Percentiles rank a stretch among this genome's conserved stretches.
Evolutionary conservation across 2,888 invertebrate genomes (phyloP).

Genomic region (Heteropelma amictum): DNA sequence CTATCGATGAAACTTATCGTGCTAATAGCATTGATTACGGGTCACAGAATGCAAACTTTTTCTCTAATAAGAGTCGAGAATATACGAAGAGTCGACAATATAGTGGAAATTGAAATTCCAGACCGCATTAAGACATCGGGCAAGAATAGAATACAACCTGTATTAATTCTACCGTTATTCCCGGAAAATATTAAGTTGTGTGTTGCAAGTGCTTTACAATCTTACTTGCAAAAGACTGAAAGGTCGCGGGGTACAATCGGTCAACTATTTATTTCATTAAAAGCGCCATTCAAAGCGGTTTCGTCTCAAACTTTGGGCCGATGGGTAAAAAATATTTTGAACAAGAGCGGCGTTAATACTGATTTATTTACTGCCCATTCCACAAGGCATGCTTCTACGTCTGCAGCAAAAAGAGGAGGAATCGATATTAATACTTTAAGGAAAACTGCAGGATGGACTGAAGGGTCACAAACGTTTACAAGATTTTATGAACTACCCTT

Average conservation of each 20-base stretch:
- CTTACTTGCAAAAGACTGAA: background rate
- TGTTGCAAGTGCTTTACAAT: background rate
- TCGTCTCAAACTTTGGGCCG: constrained; percentile 5
- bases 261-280: constrained; percentile 3
- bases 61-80: constrained; percentile 6
- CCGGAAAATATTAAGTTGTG: constrained; percentile 13
- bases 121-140: constrained; percentile 41
- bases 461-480: background rate
- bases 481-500: constrained; percentile 17
- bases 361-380: constrained; percentile 14
- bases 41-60: constrained; percentile 10
- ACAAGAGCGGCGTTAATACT: constrained; percentile 9
- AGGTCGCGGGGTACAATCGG: background rate
- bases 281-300: constrained; percentile 11
- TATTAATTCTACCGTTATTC: constrained; percentile 38
- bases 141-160: constrained; percentile 34
- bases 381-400: constrained; percentile 9
- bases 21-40: constrained; percentile 42
- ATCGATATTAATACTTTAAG: constrained; percentile 14
- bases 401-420: constrained; percentile 4
- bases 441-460: constrained; percentile 23
- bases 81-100: constrained; percentile 1
- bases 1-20: constrained; percentile 45
- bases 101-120: constrained; percentile 46
- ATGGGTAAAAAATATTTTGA: constrained; percentile 5